A percentile compares a stretch with the other conserved stretches of the same genome.
Evolutionary conservation across 1,140 invertebrate genomes (phyloP).

Genomic region (Drosophila aff.): DNA sequence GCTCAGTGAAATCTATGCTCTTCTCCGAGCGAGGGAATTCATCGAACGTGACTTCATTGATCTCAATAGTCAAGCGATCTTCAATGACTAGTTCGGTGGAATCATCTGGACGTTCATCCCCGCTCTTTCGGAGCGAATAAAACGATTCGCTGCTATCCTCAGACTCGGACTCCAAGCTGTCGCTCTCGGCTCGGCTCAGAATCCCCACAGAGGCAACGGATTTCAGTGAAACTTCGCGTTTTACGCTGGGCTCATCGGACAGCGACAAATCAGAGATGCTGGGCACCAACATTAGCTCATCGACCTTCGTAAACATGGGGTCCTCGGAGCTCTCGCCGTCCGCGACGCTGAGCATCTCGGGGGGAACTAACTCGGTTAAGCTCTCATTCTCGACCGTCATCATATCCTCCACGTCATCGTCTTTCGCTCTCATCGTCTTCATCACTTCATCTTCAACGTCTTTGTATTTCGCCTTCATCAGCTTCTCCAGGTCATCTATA

Average conservation of each 20-base stretch:
- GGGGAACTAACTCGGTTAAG: no score
- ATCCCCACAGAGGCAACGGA: rapidly evolving
- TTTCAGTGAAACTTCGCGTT: rapidly evolving
- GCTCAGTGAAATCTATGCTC: background rate
- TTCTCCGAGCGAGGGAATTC: rapidly evolving
- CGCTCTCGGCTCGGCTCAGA: background rate
- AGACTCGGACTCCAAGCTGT: background rate
- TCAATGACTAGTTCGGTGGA: background rate
- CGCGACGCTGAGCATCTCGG: background rate
- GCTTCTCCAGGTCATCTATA: no score
- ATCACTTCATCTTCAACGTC: background rate
- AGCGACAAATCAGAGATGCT: slow-evolving; percentile 17
- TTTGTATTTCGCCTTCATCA: no score
- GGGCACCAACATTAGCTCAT: slow-evolving; percentile 24
- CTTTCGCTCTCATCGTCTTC: no score
- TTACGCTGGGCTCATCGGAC: background rate
- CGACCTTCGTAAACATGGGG: background rate
- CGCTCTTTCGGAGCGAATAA: background rate
- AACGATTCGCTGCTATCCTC: background rate
- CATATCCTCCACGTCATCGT: background rate
- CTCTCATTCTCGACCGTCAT: background rate
- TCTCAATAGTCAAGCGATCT: background rate
- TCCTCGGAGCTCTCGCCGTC: background rate
- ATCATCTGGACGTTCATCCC: background rate
- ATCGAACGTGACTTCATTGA: background rate